Evolutionary conservation across 2,797 vertebrate genomes (phyloP).

Genomic region (Takifugu ocellatus): DNA sequence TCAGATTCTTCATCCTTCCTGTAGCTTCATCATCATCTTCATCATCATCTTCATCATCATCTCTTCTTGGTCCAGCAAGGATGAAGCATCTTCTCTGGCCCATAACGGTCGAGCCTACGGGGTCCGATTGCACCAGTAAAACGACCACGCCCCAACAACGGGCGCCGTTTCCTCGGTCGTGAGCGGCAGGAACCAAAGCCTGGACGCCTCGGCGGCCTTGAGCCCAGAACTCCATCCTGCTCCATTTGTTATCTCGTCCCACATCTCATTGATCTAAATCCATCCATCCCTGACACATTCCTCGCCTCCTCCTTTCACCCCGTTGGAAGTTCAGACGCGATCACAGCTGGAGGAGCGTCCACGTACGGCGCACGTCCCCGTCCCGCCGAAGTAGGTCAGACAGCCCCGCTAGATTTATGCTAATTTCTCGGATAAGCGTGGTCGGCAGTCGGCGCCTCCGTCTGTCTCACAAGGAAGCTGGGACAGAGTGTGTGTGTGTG

Average conservation of each 20-base stretch:
- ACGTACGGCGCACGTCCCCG: slow-evolving; percentile 8
- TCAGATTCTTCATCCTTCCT: too few species aligned
- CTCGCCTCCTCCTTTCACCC: slow-evolving; percentile 14
- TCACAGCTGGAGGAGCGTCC: slow-evolving; percentile 10
- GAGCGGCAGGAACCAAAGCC: too few species aligned
- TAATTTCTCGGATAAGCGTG: slow-evolving; percentile 32
- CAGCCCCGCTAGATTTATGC: slow-evolving; percentile 32
- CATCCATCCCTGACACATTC: slow-evolving; percentile 21
- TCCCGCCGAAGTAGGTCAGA: slow-evolving; percentile 50
- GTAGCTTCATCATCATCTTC: too few species aligned
- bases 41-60: too few species aligned
- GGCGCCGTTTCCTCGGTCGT: too few species aligned
- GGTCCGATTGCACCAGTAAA: too few species aligned
- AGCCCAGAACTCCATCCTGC: neutral
- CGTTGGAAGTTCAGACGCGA: neutral
- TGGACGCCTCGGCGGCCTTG: too few species aligned
- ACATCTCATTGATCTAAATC: slow-evolving; percentile 33
- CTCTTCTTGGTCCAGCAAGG: too few species aligned
- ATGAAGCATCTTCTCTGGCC: too few species aligned
- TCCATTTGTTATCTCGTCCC: slow-evolving; percentile 18
- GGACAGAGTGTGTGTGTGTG: neutral
- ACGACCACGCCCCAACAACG: too few species aligned
- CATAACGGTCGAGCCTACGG: too few species aligned
- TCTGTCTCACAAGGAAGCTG: slow-evolving; percentile 12
- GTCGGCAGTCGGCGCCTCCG: slow-evolving; percentile 8